Evolutionary conservation across 2,113 vertebrate species (phyloP), one percentile per base, ranked within the genome.

Genomic region (Abramis brama): DNA sequence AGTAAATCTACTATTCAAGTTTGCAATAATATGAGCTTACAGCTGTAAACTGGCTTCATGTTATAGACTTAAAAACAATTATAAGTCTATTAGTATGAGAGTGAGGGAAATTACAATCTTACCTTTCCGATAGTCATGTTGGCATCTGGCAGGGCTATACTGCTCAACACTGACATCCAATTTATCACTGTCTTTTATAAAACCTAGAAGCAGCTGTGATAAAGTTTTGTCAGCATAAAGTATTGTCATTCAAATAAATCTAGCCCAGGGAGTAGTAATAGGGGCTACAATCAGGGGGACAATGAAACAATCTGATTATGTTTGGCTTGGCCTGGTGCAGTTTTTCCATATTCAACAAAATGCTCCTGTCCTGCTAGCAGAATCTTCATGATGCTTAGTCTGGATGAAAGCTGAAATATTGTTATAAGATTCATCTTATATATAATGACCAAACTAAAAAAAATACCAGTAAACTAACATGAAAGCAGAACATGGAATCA

Each of bases 161-260:
- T 7, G 19, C 25, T 88, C 83, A 88, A 9, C 89, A 85, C 83
- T 89, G 87, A 87, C 68, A 70, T 66, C 25, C 68, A 88, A 88
- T 84, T 87, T 87, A 86, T 88, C 78, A 85, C 85, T 78, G 79
- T 87, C 89, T 90, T 93, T 93, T 93, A 93, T 92, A 91, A 92
- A 93, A 91, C 87, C 86, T 91, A 90, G 71, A 71, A 91, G 84
- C 89, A 80, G 88, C 88, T 88, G 74, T 93, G 93, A 92, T 93
- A 33, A 33, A 33, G 33, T 33, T 33, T 33, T 33, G 33, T 33
- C 91, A 93, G 92, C 92, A 92, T 90, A 91, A 93, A 92, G 91
- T 87, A 92, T 93, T 93, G 91, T 93, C 90, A 93, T 92, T 92
- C 81, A 92, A 93, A 92, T 93, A 84, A 73, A 85, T 86, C 57